phyloP scores from a whole-genome alignment of 2,113 vertebrate genomes.

The Notothenia rossii region DNA sequence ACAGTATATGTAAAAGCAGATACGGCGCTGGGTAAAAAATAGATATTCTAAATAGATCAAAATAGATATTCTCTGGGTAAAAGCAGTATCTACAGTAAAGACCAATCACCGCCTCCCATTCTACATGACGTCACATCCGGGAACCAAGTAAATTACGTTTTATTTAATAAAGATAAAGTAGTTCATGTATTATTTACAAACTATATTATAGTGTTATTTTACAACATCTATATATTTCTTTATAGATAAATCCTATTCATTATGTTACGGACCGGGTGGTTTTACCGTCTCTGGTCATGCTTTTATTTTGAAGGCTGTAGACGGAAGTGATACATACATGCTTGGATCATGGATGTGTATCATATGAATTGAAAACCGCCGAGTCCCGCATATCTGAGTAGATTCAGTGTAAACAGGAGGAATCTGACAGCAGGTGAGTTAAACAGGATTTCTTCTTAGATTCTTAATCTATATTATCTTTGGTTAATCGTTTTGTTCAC shows the following conservation, averaged over 20 bases:
- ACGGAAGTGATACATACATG: conserved; percentile 13
- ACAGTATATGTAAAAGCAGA: no score
- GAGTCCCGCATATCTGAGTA: background rate
- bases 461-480: background rate
- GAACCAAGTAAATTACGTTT: background rate
- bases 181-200: fast-evolving
- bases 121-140: background rate
- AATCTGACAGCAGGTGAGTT: conserved; percentile 9
- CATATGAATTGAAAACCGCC: background rate
- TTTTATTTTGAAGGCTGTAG: conserved; percentile 8
- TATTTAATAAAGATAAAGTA: fast-evolving
- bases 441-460: background rate
- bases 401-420: background rate
- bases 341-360: no score
- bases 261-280: no score
- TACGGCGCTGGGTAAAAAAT: no score
- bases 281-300: fast-evolving
- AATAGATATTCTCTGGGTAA: no score
- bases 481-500: background rate
- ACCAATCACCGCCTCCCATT: background rate
- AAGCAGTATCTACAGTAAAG: no score
- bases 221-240: fast-evolving
- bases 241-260: no score
- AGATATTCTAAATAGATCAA: no score
- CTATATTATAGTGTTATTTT: fast-evolving